Percentiles rank a stretch among this genome's conserved stretches.
Conservation (phyloP, 2,113 vertebrate genomes). For the Gymnarchus niloticus region DNA sequence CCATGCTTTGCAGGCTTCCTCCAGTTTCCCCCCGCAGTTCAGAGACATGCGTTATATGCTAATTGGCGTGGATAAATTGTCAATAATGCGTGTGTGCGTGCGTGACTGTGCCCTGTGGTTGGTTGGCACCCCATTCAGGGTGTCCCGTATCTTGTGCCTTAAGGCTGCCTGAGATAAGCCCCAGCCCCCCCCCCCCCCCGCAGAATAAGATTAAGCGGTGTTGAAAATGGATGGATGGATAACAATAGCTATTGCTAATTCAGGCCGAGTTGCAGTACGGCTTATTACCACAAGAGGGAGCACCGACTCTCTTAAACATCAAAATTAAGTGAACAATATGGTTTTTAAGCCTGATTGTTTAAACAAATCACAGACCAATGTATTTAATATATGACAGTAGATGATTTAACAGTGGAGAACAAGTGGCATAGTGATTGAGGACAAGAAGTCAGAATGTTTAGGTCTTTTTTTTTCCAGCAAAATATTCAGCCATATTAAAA, state of each 20-base stretch:
- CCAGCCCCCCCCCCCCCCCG: not conserved
- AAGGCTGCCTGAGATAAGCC: too few relatives aligned
- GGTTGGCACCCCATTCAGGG: not conserved
- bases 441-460: not conserved
- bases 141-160: not conserved
- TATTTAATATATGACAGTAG: not conserved
- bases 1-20: too few relatives aligned
- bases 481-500: not conserved
- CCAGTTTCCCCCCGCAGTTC: not conserved
- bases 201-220: not conserved
- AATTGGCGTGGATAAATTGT: not conserved
- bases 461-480: not conserved
- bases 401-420: not conserved
- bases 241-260: not conserved
- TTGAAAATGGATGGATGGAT: not conserved
- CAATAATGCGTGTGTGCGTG: not conserved
- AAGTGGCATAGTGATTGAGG: not conserved
- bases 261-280: not conserved
- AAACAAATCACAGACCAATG: too few relatives aligned
- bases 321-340: too few relatives aligned
- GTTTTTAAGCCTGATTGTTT: too few relatives aligned
- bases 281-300: not conserved
- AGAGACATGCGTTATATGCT: not conserved
- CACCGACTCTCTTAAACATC: not conserved
- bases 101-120: not conserved